phyloP scores from a whole-genome alignment of 2,797 vertebrate species.

The Cynodonichthys magdalenae region DNA sequence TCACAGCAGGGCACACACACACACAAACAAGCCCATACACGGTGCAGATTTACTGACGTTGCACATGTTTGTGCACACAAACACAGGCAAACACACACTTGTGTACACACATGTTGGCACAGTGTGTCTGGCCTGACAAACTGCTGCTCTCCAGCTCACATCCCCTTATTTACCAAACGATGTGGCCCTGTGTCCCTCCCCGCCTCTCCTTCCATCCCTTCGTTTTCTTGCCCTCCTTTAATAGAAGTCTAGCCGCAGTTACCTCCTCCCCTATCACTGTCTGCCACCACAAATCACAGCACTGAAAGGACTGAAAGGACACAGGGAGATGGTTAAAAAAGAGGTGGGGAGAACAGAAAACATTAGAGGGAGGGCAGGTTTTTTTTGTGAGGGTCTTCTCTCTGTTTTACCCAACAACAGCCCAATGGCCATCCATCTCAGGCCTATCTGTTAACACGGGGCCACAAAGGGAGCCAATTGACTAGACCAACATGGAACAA shows the following conservation, averaged over 20 bases:
- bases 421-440: conserved; percentile 69
- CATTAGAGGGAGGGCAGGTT: conserved; percentile 32
- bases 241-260: conserved; percentile 38
- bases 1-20: conserved; percentile 26
- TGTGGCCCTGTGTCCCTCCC: conserved; percentile 35
- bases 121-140: conserved; percentile 53
- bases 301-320: conserved; percentile 52
- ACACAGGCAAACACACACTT: conserved; percentile 11
- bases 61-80: conserved; percentile 17
- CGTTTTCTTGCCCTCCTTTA: conserved; percentile 45
- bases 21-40: neutral
- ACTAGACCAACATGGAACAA: conserved; percentile 56
- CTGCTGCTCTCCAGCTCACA: conserved; percentile 44
- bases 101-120: conserved; percentile 9
- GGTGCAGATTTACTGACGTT: conserved; percentile 46
- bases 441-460: conserved; percentile 71
- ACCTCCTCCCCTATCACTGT: conserved; percentile 51
- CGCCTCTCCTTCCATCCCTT: conserved; percentile 38
- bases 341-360: conserved; percentile 32
- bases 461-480: conserved; percentile 62
- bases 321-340: conserved; percentile 29
- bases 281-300: conserved; percentile 63
- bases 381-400: conserved; percentile 30
- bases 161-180: conserved; percentile 63
- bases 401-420: conserved; percentile 52